Base-by-base conservation (phyloP, 2,888 invertebrate genomes). In the Catonia carolina region DNA sequence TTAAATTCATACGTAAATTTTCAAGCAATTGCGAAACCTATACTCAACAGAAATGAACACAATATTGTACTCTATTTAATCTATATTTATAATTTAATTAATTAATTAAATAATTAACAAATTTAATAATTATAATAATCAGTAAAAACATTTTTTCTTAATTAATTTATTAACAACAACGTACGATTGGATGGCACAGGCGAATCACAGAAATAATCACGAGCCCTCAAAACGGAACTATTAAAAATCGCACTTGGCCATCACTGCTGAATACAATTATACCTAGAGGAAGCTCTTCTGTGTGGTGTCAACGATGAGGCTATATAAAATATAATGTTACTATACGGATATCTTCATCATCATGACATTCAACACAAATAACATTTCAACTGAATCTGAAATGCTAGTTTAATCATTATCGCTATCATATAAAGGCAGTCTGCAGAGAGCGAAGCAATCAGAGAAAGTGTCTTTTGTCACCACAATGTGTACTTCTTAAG, bases 401-500 rank as follows among this genome's bases (percentile, higher is more conserved):
- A 27, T 27, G 27, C 27, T 27, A 27, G 27, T 27, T 8, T 45
- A 2, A 15, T 27, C 22, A 22, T 27, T 20, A n/a, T 27, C 10
- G 45, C 45, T 45, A 27, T 22, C n/a, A 22, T 22, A 12, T 7
- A 17, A 42, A 18, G 12, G 42, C 42, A 42, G 42, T 18, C 42
- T 12, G 42, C n/a, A 17, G 23, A 20, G 45, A 45, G 45, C 45
- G 45, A 45, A 2, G n/a, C 45, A n/a, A 45, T 15, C 45, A 23
- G 17, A 27, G 27, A 27, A 27, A 27, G 27, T 27, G 27, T n/a
- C 20, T 42, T 42, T 42, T 20, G 57, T 57, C 57, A 57, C 57
- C 57, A 57, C 36, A 57, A 31, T 33, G 53, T 57, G 53, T 57
- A 57, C 51, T 48, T 47, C 49, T 57, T 57, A 53, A 57, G 57